These are phyloP conservation scores for Leptocoma aspasia DNA, from an alignment of 2,113 vertebrate species.

Conservation along the genomic window DNA sequence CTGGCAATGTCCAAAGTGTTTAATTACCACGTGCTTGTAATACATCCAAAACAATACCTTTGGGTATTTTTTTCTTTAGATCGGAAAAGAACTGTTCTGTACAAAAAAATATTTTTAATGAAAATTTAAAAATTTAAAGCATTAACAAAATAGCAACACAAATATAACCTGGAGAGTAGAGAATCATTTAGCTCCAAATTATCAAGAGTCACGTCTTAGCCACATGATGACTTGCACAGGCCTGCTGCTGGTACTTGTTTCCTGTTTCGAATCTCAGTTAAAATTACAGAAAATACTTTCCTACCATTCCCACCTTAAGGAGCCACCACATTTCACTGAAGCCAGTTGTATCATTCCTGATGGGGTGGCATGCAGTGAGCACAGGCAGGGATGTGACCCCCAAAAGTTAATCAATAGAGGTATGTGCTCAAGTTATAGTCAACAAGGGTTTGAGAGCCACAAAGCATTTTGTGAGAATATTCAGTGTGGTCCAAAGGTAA, in stretches of 20 bases:
- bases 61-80: neutral
- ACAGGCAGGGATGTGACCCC: neutral
- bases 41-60: neutral
- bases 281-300: neutral
- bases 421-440: neutral
- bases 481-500: neutral
- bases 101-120: neutral
- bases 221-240: neutral
- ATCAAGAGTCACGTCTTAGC: neutral
- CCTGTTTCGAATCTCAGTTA: neutral
- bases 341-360: neutral
- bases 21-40: neutral
- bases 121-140: neutral
- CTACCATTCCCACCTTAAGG: neutral
- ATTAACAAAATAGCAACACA: neutral
- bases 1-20: neutral
- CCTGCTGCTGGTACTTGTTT: neutral
- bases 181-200: neutral
- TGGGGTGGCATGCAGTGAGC: neutral
- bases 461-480: neutral
- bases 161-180: neutral
- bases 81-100: neutral
- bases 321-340: neutral
- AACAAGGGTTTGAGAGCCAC: neutral
- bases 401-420: neutral